Evolutionary conservation across 1,140 invertebrate genomes (phyloP).

Genomic region (Caenorhabditis brenneri): DNA sequence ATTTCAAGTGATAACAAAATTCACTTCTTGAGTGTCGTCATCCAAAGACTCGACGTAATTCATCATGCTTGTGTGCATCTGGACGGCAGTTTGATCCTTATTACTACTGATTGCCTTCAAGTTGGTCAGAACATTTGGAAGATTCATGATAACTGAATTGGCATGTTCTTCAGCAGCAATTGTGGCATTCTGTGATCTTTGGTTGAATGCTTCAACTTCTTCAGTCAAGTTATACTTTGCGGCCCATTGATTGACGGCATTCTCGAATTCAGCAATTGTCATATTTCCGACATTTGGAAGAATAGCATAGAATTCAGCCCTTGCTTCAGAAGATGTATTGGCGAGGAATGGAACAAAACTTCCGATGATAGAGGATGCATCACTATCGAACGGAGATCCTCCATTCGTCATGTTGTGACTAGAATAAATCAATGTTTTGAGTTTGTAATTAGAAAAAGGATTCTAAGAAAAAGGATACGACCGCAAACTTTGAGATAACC

Average conservation of each 20-base stretch:
- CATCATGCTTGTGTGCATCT: background rate
- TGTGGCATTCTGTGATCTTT: background rate
- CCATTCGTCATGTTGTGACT: constrained; percentile 18
- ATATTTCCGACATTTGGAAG: constrained; percentile 17
- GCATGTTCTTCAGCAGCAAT: background rate
- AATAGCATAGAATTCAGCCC: constrained; percentile 6
- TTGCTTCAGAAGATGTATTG: background rate
- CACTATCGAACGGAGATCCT: background rate
- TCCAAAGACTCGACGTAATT: background rate
- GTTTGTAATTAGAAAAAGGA: background rate
- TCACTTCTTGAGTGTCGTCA: background rate
- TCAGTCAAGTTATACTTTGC: constrained; percentile 4
- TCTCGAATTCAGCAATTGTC: constrained; percentile 16
- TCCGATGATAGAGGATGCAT: background rate
- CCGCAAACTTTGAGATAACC: too few relatives aligned
- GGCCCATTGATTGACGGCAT: background rate
- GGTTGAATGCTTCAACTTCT: constrained; percentile 15
- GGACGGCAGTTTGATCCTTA: background rate
- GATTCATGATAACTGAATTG: background rate
- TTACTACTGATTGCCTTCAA: background rate
- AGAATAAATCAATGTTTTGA: background rate
- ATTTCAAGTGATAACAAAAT: background rate
- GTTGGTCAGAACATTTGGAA: constrained; percentile 18
- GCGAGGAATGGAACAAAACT: constrained; percentile 23
- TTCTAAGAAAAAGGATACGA: too few relatives aligned